phyloP scores from a whole-genome alignment of 2,888 invertebrate genomes.

The Acrocera orbiculus region DNA sequence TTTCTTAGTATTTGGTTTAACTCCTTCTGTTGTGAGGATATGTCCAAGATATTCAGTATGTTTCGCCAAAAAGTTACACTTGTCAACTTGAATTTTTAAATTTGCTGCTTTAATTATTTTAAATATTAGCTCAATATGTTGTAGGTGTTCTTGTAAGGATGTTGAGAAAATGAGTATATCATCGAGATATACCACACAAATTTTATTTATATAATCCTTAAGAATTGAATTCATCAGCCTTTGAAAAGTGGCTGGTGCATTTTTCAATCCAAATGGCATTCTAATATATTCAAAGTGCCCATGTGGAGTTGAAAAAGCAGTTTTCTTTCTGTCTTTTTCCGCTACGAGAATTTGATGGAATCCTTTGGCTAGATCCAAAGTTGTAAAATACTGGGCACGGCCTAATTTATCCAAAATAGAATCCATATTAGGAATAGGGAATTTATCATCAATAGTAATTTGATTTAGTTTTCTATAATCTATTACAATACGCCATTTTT shows the following conservation, averaged over 20 bases:
- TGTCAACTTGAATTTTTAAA: constrained; percentile 9
- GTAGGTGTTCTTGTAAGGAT: constrained; percentile 9
- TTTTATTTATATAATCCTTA: constrained; percentile 4
- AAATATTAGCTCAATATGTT: constrained; percentile 8
- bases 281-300: constrained; percentile 5
- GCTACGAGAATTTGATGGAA: constrained; percentile 9
- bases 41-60: constrained; percentile 18
- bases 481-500: constrained; percentile 12
- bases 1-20: constrained; percentile 32
- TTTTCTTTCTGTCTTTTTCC: constrained; percentile 7
- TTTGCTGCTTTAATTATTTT: constrained; percentile 6
- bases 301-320: constrained; percentile 5
- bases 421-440: constrained; percentile 13
- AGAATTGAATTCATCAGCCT: constrained; percentile 7
- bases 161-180: constrained; percentile 9
- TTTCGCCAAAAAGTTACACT: constrained; percentile 14
- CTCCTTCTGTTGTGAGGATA: constrained; percentile 12
- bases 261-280: constrained; percentile 9
- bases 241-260: constrained; percentile 7
- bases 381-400: constrained; percentile 8
- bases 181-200: constrained; percentile 9
- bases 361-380: constrained; percentile 9
- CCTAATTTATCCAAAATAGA: constrained; percentile 11
- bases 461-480: constrained; percentile 6
- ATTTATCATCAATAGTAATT: constrained; percentile 12